A percentile compares a stretch with the other conserved stretches of the same genome.
Evolutionary conservation across 2,888 invertebrate species (phyloP).

Genomic region (Nowickia ferox): DNA sequence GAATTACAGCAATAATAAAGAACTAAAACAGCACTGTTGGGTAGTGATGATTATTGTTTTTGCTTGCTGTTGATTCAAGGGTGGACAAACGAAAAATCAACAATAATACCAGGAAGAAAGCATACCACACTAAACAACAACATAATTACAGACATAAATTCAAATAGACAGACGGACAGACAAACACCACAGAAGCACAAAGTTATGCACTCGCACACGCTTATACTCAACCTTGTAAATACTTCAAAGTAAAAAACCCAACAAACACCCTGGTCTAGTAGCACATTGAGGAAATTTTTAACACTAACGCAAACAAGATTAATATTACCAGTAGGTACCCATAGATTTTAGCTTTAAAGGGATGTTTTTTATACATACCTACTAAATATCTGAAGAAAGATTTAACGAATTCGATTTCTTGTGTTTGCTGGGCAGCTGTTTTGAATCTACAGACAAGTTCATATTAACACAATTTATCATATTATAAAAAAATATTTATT

Average conservation of each 20-base stretch:
- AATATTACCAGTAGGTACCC: no score
- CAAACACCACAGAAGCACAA: background rate
- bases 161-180: slow-evolving; percentile 16
- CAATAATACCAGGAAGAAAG: slow-evolving; percentile 20
- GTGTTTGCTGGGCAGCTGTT: slow-evolving; percentile 13
- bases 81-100: slow-evolving; percentile 56
- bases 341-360: background rate
- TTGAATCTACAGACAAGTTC: background rate
- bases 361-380: background rate
- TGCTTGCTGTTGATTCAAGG: slow-evolving; percentile 36
- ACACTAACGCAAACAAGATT: background rate
- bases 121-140: slow-evolving; percentile 18
- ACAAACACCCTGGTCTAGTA: background rate
- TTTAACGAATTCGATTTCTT: background rate
- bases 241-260: background rate
- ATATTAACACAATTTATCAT: background rate
- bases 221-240: background rate
- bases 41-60: slow-evolving; percentile 33
- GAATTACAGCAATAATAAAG: slow-evolving; percentile 26
- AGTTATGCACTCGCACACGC: slow-evolving; percentile 11
- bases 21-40: slow-evolving; percentile 15
- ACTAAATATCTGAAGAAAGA: background rate
- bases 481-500: background rate
- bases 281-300: background rate
- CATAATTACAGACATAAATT: slow-evolving; percentile 34